Evolutionary conservation across 1,140 invertebrate species (phyloP).

Genomic region (Zaprionus gabonicus): DNA sequence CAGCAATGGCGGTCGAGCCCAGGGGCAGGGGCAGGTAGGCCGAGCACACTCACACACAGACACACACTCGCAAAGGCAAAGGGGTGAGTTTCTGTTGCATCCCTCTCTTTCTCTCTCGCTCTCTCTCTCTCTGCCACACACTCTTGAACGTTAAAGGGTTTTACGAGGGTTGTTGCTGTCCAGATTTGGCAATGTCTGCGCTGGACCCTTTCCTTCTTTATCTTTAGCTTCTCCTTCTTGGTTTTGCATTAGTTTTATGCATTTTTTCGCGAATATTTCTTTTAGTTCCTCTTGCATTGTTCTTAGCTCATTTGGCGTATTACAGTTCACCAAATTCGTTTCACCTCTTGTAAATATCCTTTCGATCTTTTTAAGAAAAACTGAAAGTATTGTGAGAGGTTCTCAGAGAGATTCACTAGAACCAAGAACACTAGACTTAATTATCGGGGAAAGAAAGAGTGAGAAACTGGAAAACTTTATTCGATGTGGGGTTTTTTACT

Average conservation of each 20-base stretch:
- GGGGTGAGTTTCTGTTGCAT: constrained; percentile 52
- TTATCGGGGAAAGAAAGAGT: background rate
- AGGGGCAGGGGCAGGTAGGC: constrained; percentile 55
- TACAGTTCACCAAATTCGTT: constrained; percentile 9
- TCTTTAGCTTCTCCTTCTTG: constrained; percentile 20
- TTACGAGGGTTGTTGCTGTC: constrained; percentile 62
- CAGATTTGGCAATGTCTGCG: constrained; percentile 32
- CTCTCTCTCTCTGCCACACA: constrained; percentile 7
- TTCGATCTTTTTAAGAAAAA: constrained; percentile 12
- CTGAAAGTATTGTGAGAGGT: background rate
- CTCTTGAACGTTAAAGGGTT: constrained; percentile 63
- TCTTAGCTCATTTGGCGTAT: constrained; percentile 10
- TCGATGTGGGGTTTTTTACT: background rate
- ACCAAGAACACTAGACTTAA: background rate
- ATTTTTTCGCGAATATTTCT: constrained; percentile 64
- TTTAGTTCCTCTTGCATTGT: constrained; percentile 19
- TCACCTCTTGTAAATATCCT: background rate
- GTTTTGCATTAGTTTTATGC: constrained; percentile 46
- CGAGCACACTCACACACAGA: constrained; percentile 8
- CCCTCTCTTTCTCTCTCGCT: background rate
- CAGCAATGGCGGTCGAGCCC: constrained; percentile 53
- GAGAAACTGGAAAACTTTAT: background rate
- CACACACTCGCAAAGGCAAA: constrained; percentile 45
- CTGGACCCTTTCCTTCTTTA: constrained; percentile 24
- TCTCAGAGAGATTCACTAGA: background rate